phyloP scores from a whole-genome alignment of 2,113 vertebrate genomes.

The Thamnophis sirtalis region DNA sequence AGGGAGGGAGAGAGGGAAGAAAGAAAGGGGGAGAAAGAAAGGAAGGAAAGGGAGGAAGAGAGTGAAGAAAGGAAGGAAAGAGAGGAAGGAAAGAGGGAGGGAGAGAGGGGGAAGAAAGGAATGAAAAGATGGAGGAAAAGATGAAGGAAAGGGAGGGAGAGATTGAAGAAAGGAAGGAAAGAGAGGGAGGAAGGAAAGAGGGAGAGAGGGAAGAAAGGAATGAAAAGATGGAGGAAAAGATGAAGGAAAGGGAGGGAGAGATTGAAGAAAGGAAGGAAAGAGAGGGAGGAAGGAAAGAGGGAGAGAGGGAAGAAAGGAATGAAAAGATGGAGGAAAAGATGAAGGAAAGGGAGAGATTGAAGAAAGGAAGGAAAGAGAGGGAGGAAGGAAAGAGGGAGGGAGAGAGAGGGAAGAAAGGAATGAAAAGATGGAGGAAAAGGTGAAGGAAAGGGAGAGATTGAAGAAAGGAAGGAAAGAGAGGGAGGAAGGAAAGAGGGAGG shows the following conservation, averaged over 20 bases:
- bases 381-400: accelerated
- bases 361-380: background rate
- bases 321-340: background rate
- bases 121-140: background rate
- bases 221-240: background rate
- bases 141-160: background rate
- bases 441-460: background rate
- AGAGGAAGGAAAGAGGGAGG: accelerated
- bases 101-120: no score
- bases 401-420: no score
- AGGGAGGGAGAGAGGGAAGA: background rate
- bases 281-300: accelerated
- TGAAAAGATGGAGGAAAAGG: background rate
- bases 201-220: no score
- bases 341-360: background rate
- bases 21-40: no score
- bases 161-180: background rate
- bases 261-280: background rate
- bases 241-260: background rate
- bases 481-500: accelerated
- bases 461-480: background rate
- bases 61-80: background rate
- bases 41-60: no score
- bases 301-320: no score
- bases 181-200: accelerated